These are phyloP conservation scores for Zophobas morio DNA, from an alignment of 1,140 invertebrate species.

Conservation along the genomic window DNA sequence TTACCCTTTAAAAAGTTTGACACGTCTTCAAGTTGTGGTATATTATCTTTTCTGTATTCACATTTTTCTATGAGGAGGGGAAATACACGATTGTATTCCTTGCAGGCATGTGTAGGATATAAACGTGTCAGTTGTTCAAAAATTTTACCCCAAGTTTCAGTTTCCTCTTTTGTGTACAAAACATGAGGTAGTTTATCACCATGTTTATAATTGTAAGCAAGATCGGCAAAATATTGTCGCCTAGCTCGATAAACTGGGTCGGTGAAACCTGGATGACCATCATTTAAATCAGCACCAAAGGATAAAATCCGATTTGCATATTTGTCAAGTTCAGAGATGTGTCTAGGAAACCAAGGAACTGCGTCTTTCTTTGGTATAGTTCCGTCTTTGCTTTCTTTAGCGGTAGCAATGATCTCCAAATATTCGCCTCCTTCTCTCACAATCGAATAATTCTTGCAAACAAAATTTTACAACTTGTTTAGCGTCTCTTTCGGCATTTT, in stretches of 20 bases:
- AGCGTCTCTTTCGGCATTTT: too few relatives aligned
- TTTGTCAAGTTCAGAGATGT: slow-evolving; percentile 94
- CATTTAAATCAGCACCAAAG: slow-evolving; percentile 94
- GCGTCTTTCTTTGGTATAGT: slow-evolving; percentile 74
- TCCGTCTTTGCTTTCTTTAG: too few relatives aligned
- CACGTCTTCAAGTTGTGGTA: slow-evolving; percentile 98
- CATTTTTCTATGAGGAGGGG: slow-evolving; percentile 97
- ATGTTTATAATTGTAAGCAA: slow-evolving; percentile 96
- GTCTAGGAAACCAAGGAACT: slow-evolving; percentile 97
- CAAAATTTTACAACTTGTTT: too few relatives aligned
- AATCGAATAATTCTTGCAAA: too few relatives aligned
- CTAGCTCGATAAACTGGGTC: slow-evolving; percentile 84
- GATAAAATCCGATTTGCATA: slow-evolving; percentile 98
- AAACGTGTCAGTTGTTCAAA: slow-evolving; percentile 89
- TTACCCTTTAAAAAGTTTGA: slow-evolving; percentile 97
- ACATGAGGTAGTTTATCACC: slow-evolving; percentile 90
- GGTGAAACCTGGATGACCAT: slow-evolving; percentile 98
- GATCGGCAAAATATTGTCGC: slow-evolving; percentile 95
- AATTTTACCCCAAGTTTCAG: slow-evolving; percentile 91
- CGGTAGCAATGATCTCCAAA: too few relatives aligned
- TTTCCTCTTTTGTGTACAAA: slow-evolving; percentile 91
- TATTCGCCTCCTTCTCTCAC: too few relatives aligned
- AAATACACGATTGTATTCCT: slow-evolving; percentile 97
- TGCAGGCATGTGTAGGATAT: slow-evolving; percentile 97
- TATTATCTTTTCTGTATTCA: slow-evolving; percentile 96